Base-by-base conservation (phyloP, 2,113 vertebrate genomes). In the Neoarius graeffei region DNA sequence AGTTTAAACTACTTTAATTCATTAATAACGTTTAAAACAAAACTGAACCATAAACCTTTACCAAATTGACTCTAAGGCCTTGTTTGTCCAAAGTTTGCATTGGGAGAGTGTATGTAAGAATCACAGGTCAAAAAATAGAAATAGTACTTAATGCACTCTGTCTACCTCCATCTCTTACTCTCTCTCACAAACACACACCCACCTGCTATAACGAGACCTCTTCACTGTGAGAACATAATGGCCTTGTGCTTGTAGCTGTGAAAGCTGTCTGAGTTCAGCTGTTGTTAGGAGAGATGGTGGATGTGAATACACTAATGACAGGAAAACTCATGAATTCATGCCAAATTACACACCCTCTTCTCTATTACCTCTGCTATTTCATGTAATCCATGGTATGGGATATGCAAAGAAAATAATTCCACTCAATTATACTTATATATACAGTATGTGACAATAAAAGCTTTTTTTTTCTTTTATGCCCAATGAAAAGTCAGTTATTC, bases 121-220 rank as follows among this genome's bases (percentile, higher is more conserved):
- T 73, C 48, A 35, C 27, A 57, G 79, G 77, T 87, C 64, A 82
- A 73, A 87, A 81, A 82, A 83, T 60, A 86, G 74, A 66, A 86
- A 62, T 30, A 62, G 86, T 20, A 19, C 80, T 87, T 87, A 82
- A 87, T 81, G 79, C 86, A 48, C 86, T 73, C 14, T 52, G 30
- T 62, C 52, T 86, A 27, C 59, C 73, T 19, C 52, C 66, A 19
- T 73, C 52, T 71, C 59, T 71, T 79, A 15, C 25, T 27, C 66
- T 52, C 81, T 76, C 81, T 25, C 87, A 79, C 82, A 71, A 56
- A 83, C 80, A 87, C 66, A 35, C 85, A 81, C 85, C 64, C 80
- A 87, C 86, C 86, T 87, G 86, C 77, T 81, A 87, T 87, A 87
- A 87, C 79, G 35, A 87, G 86, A 82, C 86, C 86, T 82, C 86